These are phyloP conservation scores for Apodemia duryi DNA, from an alignment of 2,888 invertebrate genomes.

Conservation along the genomic window DNA sequence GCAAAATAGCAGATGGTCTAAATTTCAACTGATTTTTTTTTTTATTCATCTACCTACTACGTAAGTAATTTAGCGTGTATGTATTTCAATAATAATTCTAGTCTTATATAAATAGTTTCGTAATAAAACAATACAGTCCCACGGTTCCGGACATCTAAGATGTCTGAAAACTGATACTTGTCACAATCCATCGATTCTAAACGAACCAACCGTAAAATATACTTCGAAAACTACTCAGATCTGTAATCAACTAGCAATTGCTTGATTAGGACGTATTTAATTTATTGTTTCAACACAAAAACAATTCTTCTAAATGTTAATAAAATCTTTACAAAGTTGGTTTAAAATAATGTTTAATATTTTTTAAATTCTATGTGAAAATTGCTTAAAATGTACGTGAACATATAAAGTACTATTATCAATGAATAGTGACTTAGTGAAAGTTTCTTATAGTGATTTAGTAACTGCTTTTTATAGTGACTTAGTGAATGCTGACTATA, in stretches of 20 bases:
- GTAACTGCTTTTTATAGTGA: too few relatives aligned
- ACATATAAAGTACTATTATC: background rate
- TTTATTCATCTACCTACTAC: too few relatives aligned
- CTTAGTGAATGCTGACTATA: too few relatives aligned
- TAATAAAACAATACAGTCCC: slow-evolving; percentile 45
- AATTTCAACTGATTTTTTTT: too few relatives aligned
- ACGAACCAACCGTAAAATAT: slow-evolving; percentile 69
- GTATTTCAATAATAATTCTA: background rate
- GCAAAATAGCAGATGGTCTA: too few relatives aligned
- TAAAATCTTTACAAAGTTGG: background rate
- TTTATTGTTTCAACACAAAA: background rate
- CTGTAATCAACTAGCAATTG: slow-evolving; percentile 51
- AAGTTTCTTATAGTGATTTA: too few relatives aligned
- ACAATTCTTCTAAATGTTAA: background rate
- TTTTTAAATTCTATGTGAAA: background rate
- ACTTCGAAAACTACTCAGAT: slow-evolving; percentile 68
- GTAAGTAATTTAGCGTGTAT: too few relatives aligned
- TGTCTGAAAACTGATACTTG: slow-evolving; percentile 68
- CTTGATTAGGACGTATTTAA: slow-evolving; percentile 49
- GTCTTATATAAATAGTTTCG: slow-evolving; percentile 15
- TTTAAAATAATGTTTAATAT: background rate
- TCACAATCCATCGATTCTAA: slow-evolving; percentile 68
- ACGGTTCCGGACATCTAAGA: slow-evolving; percentile 49
- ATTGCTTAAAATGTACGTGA: background rate
- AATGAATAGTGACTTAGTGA: too few relatives aligned